phyloP scores from a whole-genome alignment of 2,113 vertebrate genomes.

The Casuarius casuarius region DNA sequence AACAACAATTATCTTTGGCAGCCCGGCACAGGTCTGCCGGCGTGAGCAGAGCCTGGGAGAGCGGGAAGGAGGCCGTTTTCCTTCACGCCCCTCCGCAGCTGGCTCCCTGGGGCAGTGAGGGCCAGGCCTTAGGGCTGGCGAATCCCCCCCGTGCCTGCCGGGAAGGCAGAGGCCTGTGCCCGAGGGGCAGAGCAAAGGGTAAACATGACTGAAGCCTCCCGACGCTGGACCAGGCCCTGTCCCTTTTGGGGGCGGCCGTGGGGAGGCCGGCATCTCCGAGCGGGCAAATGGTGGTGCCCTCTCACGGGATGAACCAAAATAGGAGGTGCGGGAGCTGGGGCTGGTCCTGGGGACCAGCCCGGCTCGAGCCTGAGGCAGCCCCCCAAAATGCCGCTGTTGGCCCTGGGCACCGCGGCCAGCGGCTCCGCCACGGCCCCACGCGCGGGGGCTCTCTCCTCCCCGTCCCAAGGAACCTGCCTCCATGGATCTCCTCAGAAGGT shows the following conservation, averaged over 20 bases:
- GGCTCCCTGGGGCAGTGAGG: neutral
- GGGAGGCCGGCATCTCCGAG: too few relatives aligned
- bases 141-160: neutral
- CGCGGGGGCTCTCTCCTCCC: neutral
- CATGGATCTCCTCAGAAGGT: too few relatives aligned
- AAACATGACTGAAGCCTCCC: rapidly evolving
- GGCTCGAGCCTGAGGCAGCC: too few relatives aligned
- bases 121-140: neutral
- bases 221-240: neutral
- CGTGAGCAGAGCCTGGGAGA: neutral
- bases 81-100: neutral
- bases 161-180: rapidly evolving
- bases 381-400: too few relatives aligned
- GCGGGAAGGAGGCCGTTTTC: neutral
- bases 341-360: too few relatives aligned
- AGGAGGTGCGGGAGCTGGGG: too few relatives aligned
- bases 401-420: too few relatives aligned
- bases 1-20: neutral
- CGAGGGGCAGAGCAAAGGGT: neutral
- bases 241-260: neutral
- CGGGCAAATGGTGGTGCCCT: too few relatives aligned
- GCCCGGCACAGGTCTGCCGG: neutral
- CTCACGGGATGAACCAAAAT: too few relatives aligned
- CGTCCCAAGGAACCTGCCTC: neutral
- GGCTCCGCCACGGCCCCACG: too few relatives aligned